Conservation (phyloP, 2,888 invertebrate genomes). For the Scaptomyza reducta region DNA sequence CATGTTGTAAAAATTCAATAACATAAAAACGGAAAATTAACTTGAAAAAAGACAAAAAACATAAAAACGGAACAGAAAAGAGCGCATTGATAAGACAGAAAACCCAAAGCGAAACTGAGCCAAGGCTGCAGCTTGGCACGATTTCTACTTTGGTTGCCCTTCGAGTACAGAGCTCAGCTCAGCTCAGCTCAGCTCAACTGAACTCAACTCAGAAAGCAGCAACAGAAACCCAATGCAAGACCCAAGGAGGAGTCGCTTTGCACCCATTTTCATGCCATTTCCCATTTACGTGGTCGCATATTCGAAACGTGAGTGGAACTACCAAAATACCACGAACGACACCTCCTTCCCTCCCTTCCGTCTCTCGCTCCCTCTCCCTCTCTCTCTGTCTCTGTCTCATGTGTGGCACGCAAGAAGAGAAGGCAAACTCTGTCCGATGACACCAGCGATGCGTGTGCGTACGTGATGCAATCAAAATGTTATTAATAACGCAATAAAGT, state of each 20-base stretch:
- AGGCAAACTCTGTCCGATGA: slow-evolving; percentile 32
- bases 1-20: slow-evolving; percentile 75
- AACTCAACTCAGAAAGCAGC: too few species aligned
- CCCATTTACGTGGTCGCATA: slow-evolving; percentile 68
- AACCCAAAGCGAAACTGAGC: slow-evolving; percentile 31
- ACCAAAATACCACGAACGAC: neutral
- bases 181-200: too few species aligned
- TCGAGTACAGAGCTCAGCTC: slow-evolving; percentile 38
- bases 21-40: slow-evolving; percentile 69
- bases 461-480: slow-evolving; percentile 79
- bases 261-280: slow-evolving; percentile 71
- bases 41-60: slow-evolving; percentile 54
- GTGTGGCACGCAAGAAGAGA: neutral
- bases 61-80: slow-evolving; percentile 48
- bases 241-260: slow-evolving; percentile 49
- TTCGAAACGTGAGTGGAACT: slow-evolving; percentile 57
- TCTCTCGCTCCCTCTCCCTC: too few species aligned
- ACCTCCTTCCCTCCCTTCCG: neutral
- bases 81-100: slow-evolving; percentile 65
- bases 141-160: slow-evolving; percentile 71
- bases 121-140: slow-evolving; percentile 52
- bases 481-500: slow-evolving; percentile 78
- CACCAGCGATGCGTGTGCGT: slow-evolving; percentile 63
- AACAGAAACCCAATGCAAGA: slow-evolving; percentile 27
- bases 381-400: too few species aligned